Base-by-base conservation (phyloP, 2,797 vertebrate genomes). In the Hozukius guyotensis region DNA sequence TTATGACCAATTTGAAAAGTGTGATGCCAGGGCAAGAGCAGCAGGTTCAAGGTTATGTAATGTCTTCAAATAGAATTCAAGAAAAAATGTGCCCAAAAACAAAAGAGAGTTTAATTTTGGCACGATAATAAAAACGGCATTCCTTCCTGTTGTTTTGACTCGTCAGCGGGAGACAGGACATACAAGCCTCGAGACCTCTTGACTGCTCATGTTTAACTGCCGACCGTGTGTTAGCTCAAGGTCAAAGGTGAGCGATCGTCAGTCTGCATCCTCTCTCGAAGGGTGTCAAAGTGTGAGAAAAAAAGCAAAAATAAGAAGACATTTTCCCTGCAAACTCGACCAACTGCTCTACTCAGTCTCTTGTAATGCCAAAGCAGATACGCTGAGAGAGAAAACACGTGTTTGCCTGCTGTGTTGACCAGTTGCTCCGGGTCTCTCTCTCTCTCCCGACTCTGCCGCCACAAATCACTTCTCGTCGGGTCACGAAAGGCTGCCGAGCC, bases 391-490 rank as follows among this genome's bases (percentile, higher is more conserved):
- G 78, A 81, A 90, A 91, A 86, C 90, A 92, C 76, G 71, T 89
- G 88, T 82, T 73, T 18, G 67, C 87, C 88, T 68, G 84, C 77
- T 79, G 81, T 59, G 84, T 78, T 82, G 84, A 88, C 85, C 81
- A 72, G 78, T 87, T 77, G 87, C 67, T 81, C 75, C 63, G 22
- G 5, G 31, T 83, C 63, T 72, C 80, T 49, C 82, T 46, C 38
- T 38, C 38, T 6, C 63, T 11, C 25, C 42, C 22, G 25, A 75
- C 75, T 82, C 81, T n/a, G 65, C 64, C n/a, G 64, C 84, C 84
- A 83, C 91, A 93, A 93, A 94, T 93, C 90, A 91, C 78, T 0
- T 18, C 78, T 77, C 13, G 71, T 49, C 52, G 22, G 85, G 79
- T 83, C 89, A 67, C 24, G 77, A 87, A 78, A 82, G 67, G 72